phyloP scores from a whole-genome alignment of 2,888 invertebrate species.

The Cryptocephalus primarius region DNA sequence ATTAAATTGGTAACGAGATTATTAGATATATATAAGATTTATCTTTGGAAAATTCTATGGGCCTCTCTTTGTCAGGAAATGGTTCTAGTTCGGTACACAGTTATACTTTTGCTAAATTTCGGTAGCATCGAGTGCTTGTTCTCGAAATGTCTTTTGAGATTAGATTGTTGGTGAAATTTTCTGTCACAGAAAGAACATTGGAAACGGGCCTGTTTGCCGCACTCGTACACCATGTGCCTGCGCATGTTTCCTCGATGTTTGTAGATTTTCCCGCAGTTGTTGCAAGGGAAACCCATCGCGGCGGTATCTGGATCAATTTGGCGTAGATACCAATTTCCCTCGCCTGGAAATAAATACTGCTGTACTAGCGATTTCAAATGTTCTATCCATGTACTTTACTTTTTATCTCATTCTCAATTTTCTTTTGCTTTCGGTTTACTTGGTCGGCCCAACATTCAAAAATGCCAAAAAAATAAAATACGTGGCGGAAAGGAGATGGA shows the following conservation, averaged over 20 bases:
- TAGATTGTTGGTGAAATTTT: conserved; percentile 44
- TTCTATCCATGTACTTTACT: conserved; percentile 3
- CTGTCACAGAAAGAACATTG: conserved; percentile 40
- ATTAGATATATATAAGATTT: too few relatives aligned
- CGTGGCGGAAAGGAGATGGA: not conserved
- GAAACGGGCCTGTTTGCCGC: conserved; percentile 35
- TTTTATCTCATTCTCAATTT: not conserved
- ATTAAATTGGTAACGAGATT: not conserved
- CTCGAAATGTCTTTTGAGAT: conserved; percentile 37
- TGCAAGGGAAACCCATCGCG: conserved; percentile 40
- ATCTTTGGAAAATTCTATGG: not conserved
- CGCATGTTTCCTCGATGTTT: conserved; percentile 68
- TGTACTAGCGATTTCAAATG: conserved; percentile 25
- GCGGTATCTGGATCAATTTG: conserved; percentile 25
- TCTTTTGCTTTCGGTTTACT: not conserved
- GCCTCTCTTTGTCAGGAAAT: conserved; percentile 8
- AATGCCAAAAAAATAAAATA: conserved; percentile 2
- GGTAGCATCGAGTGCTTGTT: conserved; percentile 27
- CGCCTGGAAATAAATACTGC: conserved; percentile 37
- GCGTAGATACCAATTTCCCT: conserved; percentile 26
- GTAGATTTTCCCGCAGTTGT: conserved; percentile 71
- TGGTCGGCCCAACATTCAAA: conserved; percentile 18
- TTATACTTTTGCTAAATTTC: conserved; percentile 27
- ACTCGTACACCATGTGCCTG: conserved; percentile 58
- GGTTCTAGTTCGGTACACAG: conserved; percentile 24